These are phyloP conservation scores for Eupsilia transversa DNA, from an alignment of 2,888 invertebrate species.

Conservation along the genomic window DNA sequence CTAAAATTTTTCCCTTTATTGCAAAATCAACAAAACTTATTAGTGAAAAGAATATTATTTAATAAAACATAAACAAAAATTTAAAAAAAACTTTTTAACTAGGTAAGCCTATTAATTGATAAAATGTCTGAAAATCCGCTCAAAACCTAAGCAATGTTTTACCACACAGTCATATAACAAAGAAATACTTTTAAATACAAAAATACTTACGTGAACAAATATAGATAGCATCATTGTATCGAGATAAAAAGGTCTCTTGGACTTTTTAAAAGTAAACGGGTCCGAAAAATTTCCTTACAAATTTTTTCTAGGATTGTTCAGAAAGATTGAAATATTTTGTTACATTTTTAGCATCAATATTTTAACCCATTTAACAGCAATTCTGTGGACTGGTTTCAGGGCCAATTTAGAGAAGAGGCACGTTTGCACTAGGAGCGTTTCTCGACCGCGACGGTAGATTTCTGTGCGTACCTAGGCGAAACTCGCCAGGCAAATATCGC, in stretches of 20 bases:
- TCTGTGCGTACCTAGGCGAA: not conserved
- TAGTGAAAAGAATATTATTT: not conserved
- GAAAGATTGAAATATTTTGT: conserved; percentile 51
- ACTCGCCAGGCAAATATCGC: not conserved
- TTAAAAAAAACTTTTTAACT: not conserved
- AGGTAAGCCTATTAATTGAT: not conserved
- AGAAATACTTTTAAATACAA: conserved; percentile 32
- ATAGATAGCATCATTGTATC: conserved; percentile 50
- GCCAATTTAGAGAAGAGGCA: not conserved
- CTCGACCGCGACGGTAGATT: not conserved
- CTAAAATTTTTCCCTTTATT: not conserved
- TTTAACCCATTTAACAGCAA: conserved; percentile 44
- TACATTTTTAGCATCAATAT: conserved; percentile 47
- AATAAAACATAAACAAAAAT: no score
- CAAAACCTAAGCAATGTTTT: not conserved
- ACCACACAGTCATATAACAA: not conserved
- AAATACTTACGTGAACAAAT: conserved; percentile 30
- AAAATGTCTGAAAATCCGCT: not conserved
- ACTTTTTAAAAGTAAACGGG: conserved; percentile 50
- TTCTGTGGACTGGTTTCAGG: conserved; percentile 12
- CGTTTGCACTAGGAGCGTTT: not conserved
- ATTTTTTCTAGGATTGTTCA: conserved; percentile 50
- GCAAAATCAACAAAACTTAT: not conserved
- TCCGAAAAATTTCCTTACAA: conserved; percentile 31
- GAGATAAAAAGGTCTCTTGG: conserved; percentile 38